A percentile compares a stretch with the other conserved stretches of the same genome.
These are phyloP conservation scores for Argyra leucocephala DNA, from an alignment of 2,888 invertebrate genomes.

Conservation along the genomic window DNA sequence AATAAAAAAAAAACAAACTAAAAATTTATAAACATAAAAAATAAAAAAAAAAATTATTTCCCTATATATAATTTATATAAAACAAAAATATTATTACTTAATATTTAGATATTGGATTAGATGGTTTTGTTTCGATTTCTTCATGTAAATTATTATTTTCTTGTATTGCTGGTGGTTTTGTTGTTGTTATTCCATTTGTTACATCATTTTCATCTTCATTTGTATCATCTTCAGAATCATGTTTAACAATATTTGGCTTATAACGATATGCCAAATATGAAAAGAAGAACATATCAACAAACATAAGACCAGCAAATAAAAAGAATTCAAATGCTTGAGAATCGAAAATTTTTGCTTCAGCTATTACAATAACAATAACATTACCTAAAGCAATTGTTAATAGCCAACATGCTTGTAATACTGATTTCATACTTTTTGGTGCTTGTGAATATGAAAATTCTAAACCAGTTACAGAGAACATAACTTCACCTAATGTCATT, in stretches of 20 bases:
- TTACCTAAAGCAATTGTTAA: constrained; percentile 90
- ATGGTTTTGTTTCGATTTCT: too few species aligned
- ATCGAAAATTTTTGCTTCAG: constrained; percentile 65
- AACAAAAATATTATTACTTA: too few species aligned
- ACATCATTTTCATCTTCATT: too few species aligned
- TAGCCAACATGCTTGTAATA: constrained; percentile 87
- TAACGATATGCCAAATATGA: constrained; percentile 70
- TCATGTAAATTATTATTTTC: too few species aligned
- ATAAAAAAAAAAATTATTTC: too few species aligned
- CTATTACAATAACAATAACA: constrained; percentile 81
- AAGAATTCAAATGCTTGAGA: constrained; percentile 79
- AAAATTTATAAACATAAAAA: too few species aligned
- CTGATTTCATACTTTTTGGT: constrained; percentile 79
- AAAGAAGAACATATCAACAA: constrained; percentile 72
- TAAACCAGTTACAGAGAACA: constrained; percentile 62
- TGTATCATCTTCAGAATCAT: not conserved
- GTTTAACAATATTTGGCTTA: constrained; percentile 42
- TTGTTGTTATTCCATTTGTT: too few species aligned
- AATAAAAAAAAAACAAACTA: too few species aligned
- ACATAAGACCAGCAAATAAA: constrained; percentile 81
- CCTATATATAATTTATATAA: too few species aligned
- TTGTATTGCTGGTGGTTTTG: too few species aligned
- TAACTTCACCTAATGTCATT: constrained; percentile 54
- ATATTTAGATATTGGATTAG: too few species aligned
- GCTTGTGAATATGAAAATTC: constrained; percentile 63